Percentiles rank a stretch among this genome's conserved stretches.
phyloP scores from a whole-genome alignment of 2,797 vertebrate species.

The Lepilemur ruficaudatus region DNA sequence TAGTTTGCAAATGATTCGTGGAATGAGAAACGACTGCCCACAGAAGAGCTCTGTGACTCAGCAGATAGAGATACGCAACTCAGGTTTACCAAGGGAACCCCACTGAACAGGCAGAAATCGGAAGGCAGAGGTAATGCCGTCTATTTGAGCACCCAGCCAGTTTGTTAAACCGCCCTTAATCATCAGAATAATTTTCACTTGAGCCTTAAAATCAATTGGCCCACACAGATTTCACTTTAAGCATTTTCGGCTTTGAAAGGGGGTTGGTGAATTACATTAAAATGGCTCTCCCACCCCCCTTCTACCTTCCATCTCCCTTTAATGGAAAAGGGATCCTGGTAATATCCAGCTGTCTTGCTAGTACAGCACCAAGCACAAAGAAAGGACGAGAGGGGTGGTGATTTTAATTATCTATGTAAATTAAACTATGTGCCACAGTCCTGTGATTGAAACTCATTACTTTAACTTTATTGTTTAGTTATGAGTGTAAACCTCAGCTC shows the following conservation, averaged over 20 bases:
- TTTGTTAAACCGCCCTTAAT: slow-evolving; percentile 48
- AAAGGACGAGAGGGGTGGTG: slow-evolving; percentile 74
- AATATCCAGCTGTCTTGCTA: slow-evolving; percentile 55
- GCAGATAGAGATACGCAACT: background rate
- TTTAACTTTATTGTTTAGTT: slow-evolving; percentile 82
- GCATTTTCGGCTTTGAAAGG: slow-evolving; percentile 31
- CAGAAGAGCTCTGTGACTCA: slow-evolving; percentile 41
- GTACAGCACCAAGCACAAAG: slow-evolving; percentile 75
- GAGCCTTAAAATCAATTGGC: slow-evolving; percentile 50
- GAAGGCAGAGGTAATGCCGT: background rate
- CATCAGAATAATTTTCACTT: slow-evolving; percentile 53
- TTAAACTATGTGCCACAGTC: slow-evolving; percentile 78
- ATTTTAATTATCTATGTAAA: slow-evolving; percentile 83
- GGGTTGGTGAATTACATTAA: background rate
- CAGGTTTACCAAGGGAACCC: slow-evolving; percentile 38
- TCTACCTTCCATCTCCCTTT: background rate
- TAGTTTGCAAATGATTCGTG: slow-evolving; percentile 43
- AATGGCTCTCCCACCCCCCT: background rate
- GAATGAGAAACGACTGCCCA: slow-evolving; percentile 51
- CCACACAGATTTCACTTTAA: background rate
- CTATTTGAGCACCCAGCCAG: background rate
- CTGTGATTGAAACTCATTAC: slow-evolving; percentile 81
- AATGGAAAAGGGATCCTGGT: slow-evolving; percentile 51
- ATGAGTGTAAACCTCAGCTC: slow-evolving; percentile 80
- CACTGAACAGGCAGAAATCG: background rate